Base-by-base conservation (phyloP, 2,888 invertebrate genomes). In the Phrixothrix hirtus region DNA sequence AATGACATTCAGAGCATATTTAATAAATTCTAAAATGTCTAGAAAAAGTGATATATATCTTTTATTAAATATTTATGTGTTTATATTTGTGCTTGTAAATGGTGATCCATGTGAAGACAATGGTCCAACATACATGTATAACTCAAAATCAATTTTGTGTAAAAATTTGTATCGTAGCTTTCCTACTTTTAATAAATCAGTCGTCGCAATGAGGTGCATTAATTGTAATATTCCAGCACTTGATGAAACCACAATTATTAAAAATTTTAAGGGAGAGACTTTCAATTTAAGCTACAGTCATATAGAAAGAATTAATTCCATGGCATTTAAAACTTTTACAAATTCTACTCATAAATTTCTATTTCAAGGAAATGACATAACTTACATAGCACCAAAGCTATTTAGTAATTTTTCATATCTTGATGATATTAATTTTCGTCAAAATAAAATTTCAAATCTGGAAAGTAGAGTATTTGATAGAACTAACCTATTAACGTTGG, bases 221-320 rank as follows among this genome's bases (percentile, higher is more conserved):
- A 36, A 54, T 10, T 54, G 54, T 21, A 45, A 54, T 15, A 49
- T 54, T n/a, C 43, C 48, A 6, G 14, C 26, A 6, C 2, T 54
- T n/a, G 31, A 44, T 29, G 39, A 39, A 44, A 30, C 32, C 16
- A 42, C 32, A 3, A 42, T 42, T 2, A 11, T 25, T 6, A 17
- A 11, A n/a, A 53, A 43, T 6, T 53, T 47, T 29, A 37, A 17
- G n/a, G 53, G 53, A 5, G 46, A 37, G 3, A 14, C 16, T 1
- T 54, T 54, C n/a, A 49, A 54, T 26, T 10, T 54, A 9, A 49
- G 44, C n/a, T n/a, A 49, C 39, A 54, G 54, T 12, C 43, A 54
- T 11, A 32, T 54, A 2, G 12, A 49, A 30, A 38, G 3, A 1
- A 44, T 54, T n/a, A 30, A 13, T 4, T 12, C 43, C 6, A 16